These are phyloP conservation scores for Fistularia tabacaria DNA, from an alignment of 2,797 vertebrate genomes.

Conservation along the genomic window DNA sequence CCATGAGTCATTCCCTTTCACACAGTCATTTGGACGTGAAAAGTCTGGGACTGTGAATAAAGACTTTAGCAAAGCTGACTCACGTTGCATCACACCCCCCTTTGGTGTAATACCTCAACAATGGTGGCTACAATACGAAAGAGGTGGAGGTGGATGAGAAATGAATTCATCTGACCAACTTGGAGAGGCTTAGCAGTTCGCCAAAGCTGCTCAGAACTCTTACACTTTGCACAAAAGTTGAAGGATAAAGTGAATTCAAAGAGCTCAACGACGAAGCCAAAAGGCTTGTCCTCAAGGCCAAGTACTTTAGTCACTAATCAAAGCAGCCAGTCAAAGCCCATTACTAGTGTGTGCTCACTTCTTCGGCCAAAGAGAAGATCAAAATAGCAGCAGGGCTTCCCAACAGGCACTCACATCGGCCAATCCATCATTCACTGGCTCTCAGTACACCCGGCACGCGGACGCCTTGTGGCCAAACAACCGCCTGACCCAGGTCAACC, in stretches of 20 bases:
- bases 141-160: slow-evolving; percentile 29
- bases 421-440: slow-evolving; percentile 73
- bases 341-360: slow-evolving; percentile 67
- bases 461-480: slow-evolving; percentile 75
- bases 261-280: slow-evolving; percentile 50
- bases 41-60: slow-evolving; percentile 6
- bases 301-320: slow-evolving; percentile 68
- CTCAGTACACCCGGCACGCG: slow-evolving; percentile 66
- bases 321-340: slow-evolving; percentile 67
- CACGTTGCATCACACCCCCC: slow-evolving; percentile 19
- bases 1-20: not conserved
- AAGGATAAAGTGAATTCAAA: slow-evolving; percentile 50
- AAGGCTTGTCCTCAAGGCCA: slow-evolving; percentile 56
- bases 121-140: slow-evolving; percentile 52
- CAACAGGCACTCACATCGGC: slow-evolving; percentile 67
- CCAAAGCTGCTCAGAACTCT: slow-evolving; percentile 60
- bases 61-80: slow-evolving; percentile 31
- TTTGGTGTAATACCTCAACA: slow-evolving; percentile 50
- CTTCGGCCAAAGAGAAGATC: slow-evolving; percentile 63
- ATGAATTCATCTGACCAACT: slow-evolving; percentile 51
- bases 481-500: slow-evolving; percentile 73
- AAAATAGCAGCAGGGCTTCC: slow-evolving; percentile 74
- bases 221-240: slow-evolving; percentile 53
- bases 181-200: slow-evolving; percentile 49
- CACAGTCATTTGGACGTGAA: slow-evolving; percentile 6